phyloP scores from a whole-genome alignment of 2,113 vertebrate species.

The Erpornis zantholeuca region DNA sequence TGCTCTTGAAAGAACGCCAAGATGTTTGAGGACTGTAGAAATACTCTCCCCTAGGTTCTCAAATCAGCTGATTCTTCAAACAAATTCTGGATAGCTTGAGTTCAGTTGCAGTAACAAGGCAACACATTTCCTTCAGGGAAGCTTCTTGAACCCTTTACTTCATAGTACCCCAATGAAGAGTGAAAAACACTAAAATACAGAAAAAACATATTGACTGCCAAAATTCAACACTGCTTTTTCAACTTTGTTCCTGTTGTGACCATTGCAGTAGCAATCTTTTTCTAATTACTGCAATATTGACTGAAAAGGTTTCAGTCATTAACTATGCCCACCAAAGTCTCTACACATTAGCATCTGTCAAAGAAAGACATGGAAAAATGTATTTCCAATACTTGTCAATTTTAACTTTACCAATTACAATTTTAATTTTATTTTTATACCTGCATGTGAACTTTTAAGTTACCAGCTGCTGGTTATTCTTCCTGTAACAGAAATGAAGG shows the following conservation, averaged over 20 bases:
- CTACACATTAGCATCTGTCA: not conserved
- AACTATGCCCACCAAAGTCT: not conserved
- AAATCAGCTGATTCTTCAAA: not conserved
- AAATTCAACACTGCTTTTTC: not conserved
- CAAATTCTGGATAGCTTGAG: not conserved
- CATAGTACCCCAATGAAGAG: not conserved
- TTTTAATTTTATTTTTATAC: not conserved
- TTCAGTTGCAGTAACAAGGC: not conserved
- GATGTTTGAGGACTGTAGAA: not conserved
- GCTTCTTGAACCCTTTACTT: not conserved
- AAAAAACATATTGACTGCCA: fast-evolving
- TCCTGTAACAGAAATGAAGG: not conserved
- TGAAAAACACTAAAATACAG: not conserved
- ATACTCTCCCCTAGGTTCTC: not conserved
- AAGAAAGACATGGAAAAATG: not conserved
- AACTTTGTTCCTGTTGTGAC: not conserved
- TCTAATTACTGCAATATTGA: not conserved
- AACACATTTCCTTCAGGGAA: not conserved
- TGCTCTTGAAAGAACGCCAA: not conserved
- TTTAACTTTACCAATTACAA: not conserved
- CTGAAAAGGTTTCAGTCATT: not conserved
- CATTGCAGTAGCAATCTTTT: not conserved
- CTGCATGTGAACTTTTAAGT: too few species aligned
- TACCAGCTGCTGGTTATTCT: not conserved
- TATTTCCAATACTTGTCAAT: not conserved